These are phyloP conservation scores for Telmatherina bonti DNA, from an alignment of 2,797 vertebrate species.

Conservation along the genomic window DNA sequence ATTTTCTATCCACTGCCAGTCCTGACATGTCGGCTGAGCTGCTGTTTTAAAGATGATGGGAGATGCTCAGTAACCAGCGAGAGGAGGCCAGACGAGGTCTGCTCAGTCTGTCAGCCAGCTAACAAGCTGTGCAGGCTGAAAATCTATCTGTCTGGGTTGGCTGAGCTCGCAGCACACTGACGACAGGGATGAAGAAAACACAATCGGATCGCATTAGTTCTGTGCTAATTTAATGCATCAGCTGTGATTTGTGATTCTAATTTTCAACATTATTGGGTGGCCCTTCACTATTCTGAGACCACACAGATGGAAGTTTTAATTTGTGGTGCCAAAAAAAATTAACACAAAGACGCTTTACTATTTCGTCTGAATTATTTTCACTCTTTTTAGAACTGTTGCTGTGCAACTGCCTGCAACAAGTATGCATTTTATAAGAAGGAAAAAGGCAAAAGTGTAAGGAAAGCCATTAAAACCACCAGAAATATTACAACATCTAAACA, in stretches of 20 bases:
- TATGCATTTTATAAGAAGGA: conserved; percentile 26
- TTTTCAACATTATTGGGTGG: conserved; percentile 24
- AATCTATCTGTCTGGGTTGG: conserved; percentile 55
- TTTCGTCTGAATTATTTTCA: neutral
- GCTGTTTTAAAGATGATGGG: conserved; percentile 68
- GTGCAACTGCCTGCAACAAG: too few species aligned
- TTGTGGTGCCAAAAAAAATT: neutral
- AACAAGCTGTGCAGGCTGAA: conserved; percentile 55
- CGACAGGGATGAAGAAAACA: conserved; percentile 37
- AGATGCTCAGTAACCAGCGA: conserved; percentile 65
- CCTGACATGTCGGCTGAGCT: conserved; percentile 62
- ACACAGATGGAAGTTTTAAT: conserved; percentile 16
- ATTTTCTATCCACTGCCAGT: conserved; percentile 84
- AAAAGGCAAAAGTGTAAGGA: conserved; percentile 11
- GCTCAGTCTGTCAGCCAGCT: conserved; percentile 67
- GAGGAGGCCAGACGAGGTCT: conserved; percentile 47
- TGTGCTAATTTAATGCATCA: conserved; percentile 40
- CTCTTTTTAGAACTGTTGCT: neutral
- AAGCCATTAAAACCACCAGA: neutral
- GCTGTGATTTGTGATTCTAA: conserved; percentile 35
- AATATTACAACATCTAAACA: too few species aligned
- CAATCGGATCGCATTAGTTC: conserved; percentile 38
- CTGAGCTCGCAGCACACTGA: conserved; percentile 13
- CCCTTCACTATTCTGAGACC: conserved; percentile 11
- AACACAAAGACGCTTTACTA: neutral